Evolutionary conservation across 2,797 vertebrate genomes (phyloP).

Genomic region (Coregonus sp.): DNA sequence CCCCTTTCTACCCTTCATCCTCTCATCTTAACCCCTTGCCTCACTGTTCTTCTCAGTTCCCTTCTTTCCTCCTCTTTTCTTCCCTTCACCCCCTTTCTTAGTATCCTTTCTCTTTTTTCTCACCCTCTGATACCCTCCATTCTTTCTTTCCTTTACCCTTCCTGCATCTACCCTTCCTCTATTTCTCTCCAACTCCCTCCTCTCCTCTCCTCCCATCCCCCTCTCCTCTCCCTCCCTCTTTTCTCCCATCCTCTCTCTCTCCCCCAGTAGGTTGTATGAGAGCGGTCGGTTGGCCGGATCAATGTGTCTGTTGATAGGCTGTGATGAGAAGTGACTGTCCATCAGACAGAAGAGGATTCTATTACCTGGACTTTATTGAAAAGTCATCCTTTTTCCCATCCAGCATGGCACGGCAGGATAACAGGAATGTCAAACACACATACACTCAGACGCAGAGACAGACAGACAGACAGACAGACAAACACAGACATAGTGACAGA

Average conservation of each 20-base stretch:
- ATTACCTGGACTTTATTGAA: constrained; percentile 61
- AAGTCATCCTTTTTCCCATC: constrained; percentile 41
- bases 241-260: constrained; percentile 1
- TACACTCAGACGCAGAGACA: not conserved
- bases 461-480: constrained; percentile 20
- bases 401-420: not conserved
- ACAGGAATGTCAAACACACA: constrained; percentile 1
- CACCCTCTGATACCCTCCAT: not conserved
- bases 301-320: constrained; percentile 31
- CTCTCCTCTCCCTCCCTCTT: not conserved
- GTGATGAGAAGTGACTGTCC: constrained; percentile 68
- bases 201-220: not conserved
- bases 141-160: not conserved
- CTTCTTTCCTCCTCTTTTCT: not conserved
- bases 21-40: not conserved
- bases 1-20: too few relatives aligned
- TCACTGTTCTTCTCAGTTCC: not conserved
- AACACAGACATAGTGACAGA: not conserved
- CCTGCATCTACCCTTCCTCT: not conserved
- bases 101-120: not conserved
- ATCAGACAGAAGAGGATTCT: constrained; percentile 62
- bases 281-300: not conserved
- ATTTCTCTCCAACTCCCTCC: not conserved
- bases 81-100: not conserved
- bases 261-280: constrained; percentile 19